Conservation (phyloP, 2,113 vertebrate genomes). For the Tachycineta bicolor region DNA sequence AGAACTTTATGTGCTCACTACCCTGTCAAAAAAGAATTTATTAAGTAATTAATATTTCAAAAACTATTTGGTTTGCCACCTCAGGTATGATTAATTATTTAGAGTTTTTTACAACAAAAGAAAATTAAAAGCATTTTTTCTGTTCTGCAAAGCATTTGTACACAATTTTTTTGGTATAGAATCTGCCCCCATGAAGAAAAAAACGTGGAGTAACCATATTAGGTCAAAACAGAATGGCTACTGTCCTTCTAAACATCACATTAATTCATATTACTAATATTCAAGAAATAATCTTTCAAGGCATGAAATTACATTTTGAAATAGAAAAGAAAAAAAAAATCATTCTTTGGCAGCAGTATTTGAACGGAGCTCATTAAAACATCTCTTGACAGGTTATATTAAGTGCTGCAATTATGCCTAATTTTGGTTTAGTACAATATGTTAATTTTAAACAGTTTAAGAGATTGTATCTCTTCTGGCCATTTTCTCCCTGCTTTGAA, state of each 20-base stretch:
- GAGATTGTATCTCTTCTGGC: not conserved
- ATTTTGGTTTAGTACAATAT: constrained; percentile 29
- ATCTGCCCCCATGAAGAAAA: not conserved
- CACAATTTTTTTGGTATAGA: not conserved
- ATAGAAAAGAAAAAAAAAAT: not conserved
- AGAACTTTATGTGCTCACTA: not conserved
- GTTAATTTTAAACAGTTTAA: constrained; percentile 33
- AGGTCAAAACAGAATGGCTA: not conserved
- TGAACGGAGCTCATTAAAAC: constrained; percentile 10
- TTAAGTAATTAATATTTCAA: not conserved
- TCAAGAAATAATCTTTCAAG: not conserved
- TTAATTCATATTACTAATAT: not conserved
- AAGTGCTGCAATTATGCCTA: constrained; percentile 21
- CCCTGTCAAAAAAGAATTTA: not conserved
- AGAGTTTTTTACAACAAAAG: not conserved
- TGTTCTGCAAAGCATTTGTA: not conserved
- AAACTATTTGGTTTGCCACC: not conserved
- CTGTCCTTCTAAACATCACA: not conserved
- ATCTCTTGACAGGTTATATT: constrained; percentile 14
- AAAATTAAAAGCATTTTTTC: not conserved
- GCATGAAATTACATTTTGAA: not conserved
- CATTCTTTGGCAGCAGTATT: not conserved
- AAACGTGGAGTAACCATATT: not conserved
- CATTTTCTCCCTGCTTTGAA: not conserved
- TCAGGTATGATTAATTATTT: not conserved